Evolutionary conservation across 2,888 invertebrate genomes (phyloP), one percentile per base, ranked within the genome.

Genomic region (Eupithecia tripunctaria): DNA sequence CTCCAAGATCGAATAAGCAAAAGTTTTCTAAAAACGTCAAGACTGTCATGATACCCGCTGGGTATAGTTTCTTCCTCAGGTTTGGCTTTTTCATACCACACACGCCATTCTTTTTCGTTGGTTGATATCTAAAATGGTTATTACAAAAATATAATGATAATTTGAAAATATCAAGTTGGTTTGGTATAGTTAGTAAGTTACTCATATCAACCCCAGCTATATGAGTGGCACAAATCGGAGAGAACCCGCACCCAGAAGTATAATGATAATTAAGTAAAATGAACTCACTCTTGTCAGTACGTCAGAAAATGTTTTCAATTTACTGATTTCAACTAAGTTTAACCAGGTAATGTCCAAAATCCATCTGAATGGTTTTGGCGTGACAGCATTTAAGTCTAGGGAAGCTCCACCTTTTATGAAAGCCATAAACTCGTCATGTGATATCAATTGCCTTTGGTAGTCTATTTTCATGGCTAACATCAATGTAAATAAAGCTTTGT

Each of bases 401-500:
- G 99, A 98, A 14, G 99, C 99, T 0, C 99, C 99, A 47, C 99
- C 99, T 94, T 99, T 99, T 72, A 99, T 98, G 82, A 99, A 98
- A 0, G 97, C 97, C 96, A 98, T 97, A 88, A 99, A 99, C 90
- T 99, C 99, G 64, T 97, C 97, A 82, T 98, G 98, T 0, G 97
- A 97, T 76, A 99, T 97, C 56, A 96, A 93, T 0, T 96, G 96
- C 63, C 96, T 96, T 80, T 98, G 97, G 79, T 98, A 96, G 89
- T 99, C 98, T 78, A 99, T 98, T 94, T 99, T 99, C 95, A 99
- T 97, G 0, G 98, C 98, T 89, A 99, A 95, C 96, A 99, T 97
- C 38, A 99, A 89, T 0, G 99, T 99, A 85, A 99, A 99, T 15
- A 99, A 91, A 65, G 98, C 96, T 89, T 99, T 99, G 88, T 99